Conservation (phyloP, 1,140 invertebrate species). For the Popillia japonica region DNA sequence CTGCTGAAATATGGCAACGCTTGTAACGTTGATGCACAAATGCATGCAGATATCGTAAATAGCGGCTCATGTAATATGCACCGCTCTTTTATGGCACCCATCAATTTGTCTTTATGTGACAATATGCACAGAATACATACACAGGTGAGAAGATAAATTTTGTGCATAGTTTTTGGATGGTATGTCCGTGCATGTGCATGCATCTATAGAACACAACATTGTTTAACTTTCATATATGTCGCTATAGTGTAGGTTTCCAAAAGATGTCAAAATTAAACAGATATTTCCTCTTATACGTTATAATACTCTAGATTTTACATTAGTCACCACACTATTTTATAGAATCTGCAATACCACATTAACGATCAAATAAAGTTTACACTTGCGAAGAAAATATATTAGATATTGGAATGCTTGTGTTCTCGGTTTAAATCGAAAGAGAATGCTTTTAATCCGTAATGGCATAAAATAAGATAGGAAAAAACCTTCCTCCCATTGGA, state of each 20-base stretch:
- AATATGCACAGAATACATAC: background rate
- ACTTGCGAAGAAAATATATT: background rate
- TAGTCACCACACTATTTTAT: too few species aligned
- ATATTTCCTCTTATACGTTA: too few species aligned
- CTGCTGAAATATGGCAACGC: background rate
- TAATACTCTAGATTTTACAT: too few species aligned
- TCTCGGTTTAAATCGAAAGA: background rate
- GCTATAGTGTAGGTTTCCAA: too few species aligned
- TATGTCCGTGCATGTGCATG: too few species aligned
- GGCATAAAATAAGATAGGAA: constrained; percentile 1
- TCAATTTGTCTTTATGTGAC: background rate
- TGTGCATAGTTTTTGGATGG: background rate
- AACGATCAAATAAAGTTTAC: background rate
- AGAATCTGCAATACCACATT: background rate
- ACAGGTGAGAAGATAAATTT: background rate
- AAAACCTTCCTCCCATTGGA: background rate
- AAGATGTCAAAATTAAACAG: too few species aligned
- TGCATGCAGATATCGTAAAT: background rate
- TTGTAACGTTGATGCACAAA: background rate
- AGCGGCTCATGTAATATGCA: constrained; percentile 2
- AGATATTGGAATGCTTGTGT: constrained; percentile 4
- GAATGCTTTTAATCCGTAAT: constrained; percentile 15
- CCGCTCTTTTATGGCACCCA: background rate
- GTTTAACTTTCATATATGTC: too few species aligned
- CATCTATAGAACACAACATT: too few species aligned